Evolutionary conservation across 2,888 invertebrate species (phyloP).

Genomic region (Drosophila dives): DNA sequence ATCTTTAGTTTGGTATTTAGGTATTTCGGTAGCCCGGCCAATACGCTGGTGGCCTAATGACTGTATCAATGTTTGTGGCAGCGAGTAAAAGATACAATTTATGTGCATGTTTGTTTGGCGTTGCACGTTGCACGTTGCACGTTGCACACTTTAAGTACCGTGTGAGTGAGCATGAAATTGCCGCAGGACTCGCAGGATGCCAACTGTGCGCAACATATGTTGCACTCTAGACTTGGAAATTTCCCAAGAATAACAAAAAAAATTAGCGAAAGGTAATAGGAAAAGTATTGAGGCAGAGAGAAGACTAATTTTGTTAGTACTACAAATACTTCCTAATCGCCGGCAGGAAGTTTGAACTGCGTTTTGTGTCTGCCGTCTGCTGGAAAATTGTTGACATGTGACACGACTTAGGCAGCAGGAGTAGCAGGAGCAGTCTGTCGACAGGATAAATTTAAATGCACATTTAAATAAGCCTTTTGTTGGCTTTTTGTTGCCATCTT

Average conservation of each 20-base stretch:
- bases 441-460: constrained; percentile 41
- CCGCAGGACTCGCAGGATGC: constrained; percentile 44
- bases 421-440: not conserved
- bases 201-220: constrained; percentile 65
- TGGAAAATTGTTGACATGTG: constrained; percentile 72
- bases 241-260: constrained; percentile 25
- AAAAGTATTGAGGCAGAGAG: constrained; percentile 26
- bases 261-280: not conserved
- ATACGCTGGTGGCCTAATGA: constrained; percentile 70
- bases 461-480: constrained; percentile 77
- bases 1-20: constrained; percentile 36
- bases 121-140: constrained; percentile 30
- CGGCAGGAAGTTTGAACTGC: constrained; percentile 51
- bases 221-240: constrained; percentile 31
- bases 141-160: constrained; percentile 51
- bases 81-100: constrained; percentile 39
- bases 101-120: constrained; percentile 56
- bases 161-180: constrained; percentile 74
- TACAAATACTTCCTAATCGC: constrained; percentile 48
- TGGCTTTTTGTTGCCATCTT: constrained; percentile 43
- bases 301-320: constrained; percentile 47
- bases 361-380: constrained; percentile 27
- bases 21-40: constrained; percentile 46
- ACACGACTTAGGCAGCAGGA: constrained; percentile 65
- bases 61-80: constrained; percentile 62